Base-by-base conservation (phyloP, 1,140 invertebrate genomes). In the Megalopta genalis region DNA sequence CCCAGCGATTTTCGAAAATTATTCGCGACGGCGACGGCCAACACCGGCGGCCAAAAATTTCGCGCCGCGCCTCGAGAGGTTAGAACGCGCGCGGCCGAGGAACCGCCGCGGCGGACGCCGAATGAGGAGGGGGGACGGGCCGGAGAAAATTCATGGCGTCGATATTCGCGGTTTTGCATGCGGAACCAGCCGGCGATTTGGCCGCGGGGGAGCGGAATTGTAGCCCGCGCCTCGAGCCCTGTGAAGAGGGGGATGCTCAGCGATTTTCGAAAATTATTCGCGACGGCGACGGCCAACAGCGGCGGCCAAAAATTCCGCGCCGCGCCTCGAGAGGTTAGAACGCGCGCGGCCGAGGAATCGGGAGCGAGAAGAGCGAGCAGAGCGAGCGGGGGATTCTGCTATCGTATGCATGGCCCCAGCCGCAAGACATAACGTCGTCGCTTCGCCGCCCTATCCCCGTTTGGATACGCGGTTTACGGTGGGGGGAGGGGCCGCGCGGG, bases 101-200 rank as follows among this genome's bases (percentile, higher is more conserved):
- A 78, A 73, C 54, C n/a, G n/a, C n/a, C n/a, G n/a, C n/a, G n/a
- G n/a, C n/a, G n/a, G n/a, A n/a, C n/a, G n/a, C n/a, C n/a, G n/a
- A n/a, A n/a, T n/a, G n/a, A n/a, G n/a, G n/a, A n/a, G 6, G 18
- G 18, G 7, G 39, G 39, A 10, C 2, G 0, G 49, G 49, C 5
- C 25, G 57, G 3, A 42, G 23, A 32, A 75, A 63, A 75, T 80
- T 79, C 77, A 79, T 66, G 62, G 63, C 52, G 72, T 66, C 69
- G 77, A 79, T 79, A 72, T 60, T 66, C 69, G 77, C 69, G 77
- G 77, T 79, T 73, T 66, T 63, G 64, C 46, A 42, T 63, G 54
- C 71, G 18, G 21, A 80, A 54, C 23, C 39, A 7, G 60, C 49
- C 25, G 64, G 16, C 49, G 67, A 80, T 75, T 80, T 80, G 78